These are phyloP conservation scores for Drosophila nannoptera DNA, from an alignment of 1,140 invertebrate species.

Conservation along the genomic window DNA sequence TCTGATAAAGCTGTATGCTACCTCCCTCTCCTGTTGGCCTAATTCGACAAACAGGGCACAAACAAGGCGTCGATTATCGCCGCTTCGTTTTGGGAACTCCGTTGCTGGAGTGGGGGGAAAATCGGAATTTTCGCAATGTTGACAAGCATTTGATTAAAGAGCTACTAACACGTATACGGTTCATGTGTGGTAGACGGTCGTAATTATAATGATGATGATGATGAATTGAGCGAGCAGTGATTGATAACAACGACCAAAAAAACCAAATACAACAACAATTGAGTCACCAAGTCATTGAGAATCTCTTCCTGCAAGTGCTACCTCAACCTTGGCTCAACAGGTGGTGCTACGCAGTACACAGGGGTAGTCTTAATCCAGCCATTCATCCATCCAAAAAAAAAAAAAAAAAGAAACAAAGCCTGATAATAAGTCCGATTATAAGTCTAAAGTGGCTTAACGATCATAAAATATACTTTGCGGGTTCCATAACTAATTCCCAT, in stretches of 20 bases:
- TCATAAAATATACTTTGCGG: constrained; percentile 3
- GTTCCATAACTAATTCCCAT: constrained; percentile 33
- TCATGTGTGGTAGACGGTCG: constrained; percentile 36
- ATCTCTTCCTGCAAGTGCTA: background rate
- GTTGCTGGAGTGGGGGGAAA: constrained; percentile 19
- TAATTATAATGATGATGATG: constrained; percentile 26
- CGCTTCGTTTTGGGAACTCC: constrained; percentile 29
- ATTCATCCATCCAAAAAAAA: background rate
- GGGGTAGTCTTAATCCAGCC: background rate
- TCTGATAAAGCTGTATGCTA: constrained; percentile 21
- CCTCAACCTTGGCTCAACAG: background rate
- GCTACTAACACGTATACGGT: constrained; percentile 41
- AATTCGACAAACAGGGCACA: constrained; percentile 57
- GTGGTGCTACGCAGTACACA: constrained; percentile 10
- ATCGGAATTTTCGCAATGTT: constrained; percentile 52
- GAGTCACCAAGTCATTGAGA: constrained; percentile 21
- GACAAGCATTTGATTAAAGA: constrained; percentile 69
- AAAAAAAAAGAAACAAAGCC: background rate
- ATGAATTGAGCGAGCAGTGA: constrained; percentile 31
- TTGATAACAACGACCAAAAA: constrained; percentile 32
- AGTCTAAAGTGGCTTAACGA: constrained; percentile 19
- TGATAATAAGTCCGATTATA: constrained; percentile 14
- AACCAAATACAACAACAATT: background rate
- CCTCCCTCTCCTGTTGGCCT: constrained; percentile 54
- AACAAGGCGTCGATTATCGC: constrained; percentile 49